phyloP scores from a whole-genome alignment of 2,888 invertebrate genomes.

The Allolobophora icterica region DNA sequence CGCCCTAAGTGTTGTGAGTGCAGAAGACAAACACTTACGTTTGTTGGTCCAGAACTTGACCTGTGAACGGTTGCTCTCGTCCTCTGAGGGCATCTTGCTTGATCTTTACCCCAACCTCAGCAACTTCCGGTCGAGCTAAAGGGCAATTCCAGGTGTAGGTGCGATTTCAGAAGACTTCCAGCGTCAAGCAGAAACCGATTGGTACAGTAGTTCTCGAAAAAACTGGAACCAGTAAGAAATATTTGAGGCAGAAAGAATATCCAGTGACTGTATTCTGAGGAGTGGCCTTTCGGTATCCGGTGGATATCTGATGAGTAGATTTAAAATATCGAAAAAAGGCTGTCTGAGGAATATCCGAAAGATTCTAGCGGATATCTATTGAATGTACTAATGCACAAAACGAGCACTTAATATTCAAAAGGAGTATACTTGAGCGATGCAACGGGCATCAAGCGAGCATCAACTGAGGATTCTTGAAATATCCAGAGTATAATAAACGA shows the following conservation, averaged over 20 bases:
- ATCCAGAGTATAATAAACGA: too few relatives aligned
- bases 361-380: background rate
- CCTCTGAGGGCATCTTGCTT: background rate
- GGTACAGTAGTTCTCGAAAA: background rate
- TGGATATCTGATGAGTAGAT: background rate
- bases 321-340: background rate
- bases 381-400: background rate
- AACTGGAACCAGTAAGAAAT: background rate
- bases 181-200: background rate
- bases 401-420: too few relatives aligned
- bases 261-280: background rate
- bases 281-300: background rate
- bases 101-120: background rate
- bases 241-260: background rate
- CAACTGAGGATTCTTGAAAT: background rate
- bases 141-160: background rate
- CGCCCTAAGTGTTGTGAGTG: background rate
- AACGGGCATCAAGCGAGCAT: background rate
- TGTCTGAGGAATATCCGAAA: background rate
- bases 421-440: background rate
- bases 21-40: background rate
- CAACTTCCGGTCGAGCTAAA: background rate
- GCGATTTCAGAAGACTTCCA: background rate
- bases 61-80: background rate
- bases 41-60: slow-evolving; percentile 17